A percentile compares a stretch with the other conserved stretches of the same genome.
phyloP scores from a whole-genome alignment of 2,113 vertebrate genomes.

The Perognathus longimembris region DNA sequence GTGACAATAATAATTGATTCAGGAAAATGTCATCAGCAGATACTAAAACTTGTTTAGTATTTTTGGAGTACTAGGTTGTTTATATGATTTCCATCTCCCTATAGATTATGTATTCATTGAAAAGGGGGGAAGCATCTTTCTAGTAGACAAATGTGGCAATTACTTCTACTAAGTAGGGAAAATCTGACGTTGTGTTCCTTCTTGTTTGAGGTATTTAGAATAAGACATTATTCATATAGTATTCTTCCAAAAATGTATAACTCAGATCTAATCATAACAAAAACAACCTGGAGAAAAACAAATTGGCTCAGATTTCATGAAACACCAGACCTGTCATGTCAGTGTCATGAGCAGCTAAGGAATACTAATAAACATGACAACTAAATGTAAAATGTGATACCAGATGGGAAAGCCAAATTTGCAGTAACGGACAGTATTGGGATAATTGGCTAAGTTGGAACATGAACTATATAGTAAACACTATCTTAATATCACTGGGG shows the following conservation, averaged over 20 bases:
- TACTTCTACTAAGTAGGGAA: conserved; percentile 10
- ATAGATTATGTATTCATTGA: conserved; percentile 37
- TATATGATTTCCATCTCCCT: background rate
- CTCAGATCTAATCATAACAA: background rate
- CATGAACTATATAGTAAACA: background rate
- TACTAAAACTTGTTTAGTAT: background rate
- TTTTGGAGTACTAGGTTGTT: background rate
- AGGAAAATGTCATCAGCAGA: background rate
- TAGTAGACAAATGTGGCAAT: background rate
- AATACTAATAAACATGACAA: background rate
- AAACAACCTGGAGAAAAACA: conserved; percentile 42
- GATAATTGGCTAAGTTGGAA: conserved; percentile 6
- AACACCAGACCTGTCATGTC: background rate
- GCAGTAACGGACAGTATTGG: background rate
- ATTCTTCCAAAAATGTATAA: background rate
- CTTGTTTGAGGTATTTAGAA: conserved; percentile 24
- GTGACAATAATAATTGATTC: background rate
- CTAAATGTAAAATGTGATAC: conserved; percentile 17
- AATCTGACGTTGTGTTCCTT: background rate
- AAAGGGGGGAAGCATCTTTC: background rate
- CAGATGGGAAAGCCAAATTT: background rate
- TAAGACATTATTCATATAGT: background rate
- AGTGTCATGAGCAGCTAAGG: background rate
- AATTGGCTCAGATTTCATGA: conserved; percentile 1
- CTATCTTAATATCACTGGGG: background rate